A percentile compares a stretch with the other conserved stretches of the same genome.
phyloP scores from a whole-genome alignment of 2,888 invertebrate species.

The Metallyticus violacea region DNA sequence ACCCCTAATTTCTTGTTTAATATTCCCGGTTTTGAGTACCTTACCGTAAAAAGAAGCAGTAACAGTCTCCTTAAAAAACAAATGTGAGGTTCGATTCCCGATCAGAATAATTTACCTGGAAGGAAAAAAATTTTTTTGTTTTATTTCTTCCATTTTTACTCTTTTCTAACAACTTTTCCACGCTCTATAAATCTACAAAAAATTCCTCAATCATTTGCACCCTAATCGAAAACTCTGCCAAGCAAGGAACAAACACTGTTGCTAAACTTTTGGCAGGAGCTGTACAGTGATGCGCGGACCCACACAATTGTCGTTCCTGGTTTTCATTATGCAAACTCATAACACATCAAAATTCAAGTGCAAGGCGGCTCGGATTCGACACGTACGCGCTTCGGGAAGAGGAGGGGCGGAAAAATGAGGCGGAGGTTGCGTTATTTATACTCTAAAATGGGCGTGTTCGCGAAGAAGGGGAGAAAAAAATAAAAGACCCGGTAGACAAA shows the following conservation, averaged over 20 bases:
- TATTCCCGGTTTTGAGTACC: no score
- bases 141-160: no score
- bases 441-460: neutral
- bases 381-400: neutral
- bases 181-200: no score
- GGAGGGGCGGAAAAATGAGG: neutral
- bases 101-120: no score
- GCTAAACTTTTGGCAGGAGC: neutral
- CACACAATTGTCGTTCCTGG: neutral
- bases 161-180: no score
- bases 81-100: no score
- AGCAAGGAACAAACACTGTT: neutral
- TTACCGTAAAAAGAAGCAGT: no score
- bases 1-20: no score
- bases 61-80: no score
- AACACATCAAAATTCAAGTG: neutral
- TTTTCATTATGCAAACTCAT: neutral
- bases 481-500: neutral
- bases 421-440: neutral
- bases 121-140: no score
- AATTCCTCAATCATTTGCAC: no score
- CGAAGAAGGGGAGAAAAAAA: neutral
- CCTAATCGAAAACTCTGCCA: no score
- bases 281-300: neutral
- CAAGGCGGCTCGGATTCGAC: neutral